Percentiles rank a stretch among this genome's conserved stretches.
phyloP scores from a whole-genome alignment of 1,140 invertebrate species.

The Oncopodura yosiiana region DNA sequence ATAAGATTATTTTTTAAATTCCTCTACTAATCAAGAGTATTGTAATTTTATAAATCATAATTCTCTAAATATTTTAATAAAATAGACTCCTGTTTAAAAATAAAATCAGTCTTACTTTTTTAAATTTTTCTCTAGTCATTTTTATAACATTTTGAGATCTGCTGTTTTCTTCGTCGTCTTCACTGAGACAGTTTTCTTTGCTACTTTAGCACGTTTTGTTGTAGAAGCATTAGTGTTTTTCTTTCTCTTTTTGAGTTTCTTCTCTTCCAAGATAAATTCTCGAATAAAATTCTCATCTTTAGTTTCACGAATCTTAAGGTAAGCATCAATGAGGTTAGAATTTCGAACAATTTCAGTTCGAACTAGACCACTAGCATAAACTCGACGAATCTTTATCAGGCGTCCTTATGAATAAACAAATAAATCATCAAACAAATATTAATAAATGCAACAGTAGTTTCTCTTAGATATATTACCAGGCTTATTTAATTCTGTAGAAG shows the following conservation, averaged over 20 bases:
- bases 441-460: neutral
- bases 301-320: conserved; percentile 50
- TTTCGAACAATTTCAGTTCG: conserved; percentile 51
- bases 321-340: conserved; percentile 54
- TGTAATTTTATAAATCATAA: no score
- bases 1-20: no score
- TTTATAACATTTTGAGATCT: no score
- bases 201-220: no score
- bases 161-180: no score
- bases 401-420: conserved; percentile 25
- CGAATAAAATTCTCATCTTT: conserved; percentile 48
- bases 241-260: conserved; percentile 38
- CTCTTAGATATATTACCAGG: neutral
- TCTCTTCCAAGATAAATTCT: conserved; percentile 41
- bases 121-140: no score
- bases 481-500: conserved; percentile 26
- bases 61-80: no score
- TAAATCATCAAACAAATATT: neutral
- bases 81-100: no score
- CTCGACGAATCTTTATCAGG: conserved; percentile 52
- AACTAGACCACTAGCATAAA: conserved; percentile 48
- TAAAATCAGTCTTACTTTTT: no score
- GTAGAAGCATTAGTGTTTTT: no score
- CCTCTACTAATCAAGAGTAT: no score
- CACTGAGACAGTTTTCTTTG: no score